A percentile compares a stretch with the other conserved stretches of the same genome.
phyloP scores from a whole-genome alignment of 2,113 vertebrate species.

The Perognathus longimembris region DNA sequence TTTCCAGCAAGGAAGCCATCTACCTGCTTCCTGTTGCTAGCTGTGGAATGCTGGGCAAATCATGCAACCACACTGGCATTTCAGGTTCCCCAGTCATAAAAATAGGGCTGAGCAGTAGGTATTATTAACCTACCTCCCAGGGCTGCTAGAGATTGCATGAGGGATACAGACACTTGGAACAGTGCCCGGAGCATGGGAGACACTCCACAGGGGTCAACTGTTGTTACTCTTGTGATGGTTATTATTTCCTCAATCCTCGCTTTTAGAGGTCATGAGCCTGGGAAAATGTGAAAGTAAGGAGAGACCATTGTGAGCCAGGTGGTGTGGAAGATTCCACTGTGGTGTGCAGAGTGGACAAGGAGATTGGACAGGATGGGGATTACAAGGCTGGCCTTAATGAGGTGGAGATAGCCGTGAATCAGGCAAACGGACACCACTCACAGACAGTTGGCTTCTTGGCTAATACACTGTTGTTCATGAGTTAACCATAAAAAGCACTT shows the following conservation, averaged over 20 bases:
- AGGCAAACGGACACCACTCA: neutral
- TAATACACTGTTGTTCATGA: neutral
- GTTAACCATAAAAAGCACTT: neutral
- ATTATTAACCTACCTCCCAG: neutral
- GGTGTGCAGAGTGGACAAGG: neutral
- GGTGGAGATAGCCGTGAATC: neutral
- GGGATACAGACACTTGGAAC: neutral
- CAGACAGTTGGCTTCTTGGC: neutral
- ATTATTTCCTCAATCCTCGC: constrained; percentile 9
- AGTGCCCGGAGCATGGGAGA: neutral
- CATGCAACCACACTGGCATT: neutral
- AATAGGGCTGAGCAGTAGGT: neutral
- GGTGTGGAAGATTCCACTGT: neutral
- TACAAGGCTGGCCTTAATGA: neutral
- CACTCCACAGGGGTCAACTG: neutral
- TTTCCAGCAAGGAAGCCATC: constrained; percentile 43
- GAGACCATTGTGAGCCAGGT: neutral
- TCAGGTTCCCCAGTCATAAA: constrained; percentile 12
- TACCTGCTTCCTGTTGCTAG: neutral
- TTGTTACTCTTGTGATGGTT: neutral
- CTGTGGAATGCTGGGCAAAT: fast-evolving
- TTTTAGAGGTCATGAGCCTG: neutral
- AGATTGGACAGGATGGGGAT: neutral
- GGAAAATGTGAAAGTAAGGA: neutral
- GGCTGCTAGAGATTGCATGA: neutral